These are phyloP conservation scores for Xenopus laevis DNA, from an alignment of 2,113 vertebrate species.

Conservation along the genomic window DNA sequence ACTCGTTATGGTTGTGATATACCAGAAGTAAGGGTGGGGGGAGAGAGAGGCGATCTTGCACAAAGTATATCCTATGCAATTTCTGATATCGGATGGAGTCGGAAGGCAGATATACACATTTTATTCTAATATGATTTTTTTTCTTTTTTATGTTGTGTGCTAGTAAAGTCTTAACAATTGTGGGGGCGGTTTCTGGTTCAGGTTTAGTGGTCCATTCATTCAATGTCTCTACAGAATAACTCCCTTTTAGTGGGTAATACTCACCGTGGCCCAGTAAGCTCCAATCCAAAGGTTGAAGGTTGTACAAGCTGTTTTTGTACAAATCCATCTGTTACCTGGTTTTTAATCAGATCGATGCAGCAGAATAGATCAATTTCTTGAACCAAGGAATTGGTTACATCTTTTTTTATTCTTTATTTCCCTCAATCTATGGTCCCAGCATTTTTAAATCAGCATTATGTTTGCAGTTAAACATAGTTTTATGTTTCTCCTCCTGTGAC, in stretches of 20 bases:
- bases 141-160: not conserved
- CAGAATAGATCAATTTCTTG: conserved; percentile 9
- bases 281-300: not conserved
- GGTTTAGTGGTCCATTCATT: conserved; percentile 26
- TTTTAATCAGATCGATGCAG: conserved; percentile 1
- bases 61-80: conserved; percentile 95
- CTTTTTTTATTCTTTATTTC: conserved; percentile 22
- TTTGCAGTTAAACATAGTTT: conserved; percentile 30
- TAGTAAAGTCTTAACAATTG: conserved; percentile 35
- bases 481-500: conserved; percentile 21
- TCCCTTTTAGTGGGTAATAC: not conserved
- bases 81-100: conserved; percentile 74
- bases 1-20: conserved; percentile 63
- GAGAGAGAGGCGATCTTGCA: conserved; percentile 75
- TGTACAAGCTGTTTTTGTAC: not conserved
- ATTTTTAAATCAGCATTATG: conserved; percentile 20
- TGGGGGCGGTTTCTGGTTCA: not conserved
- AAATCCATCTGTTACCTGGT: not conserved
- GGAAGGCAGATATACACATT: conserved; percentile 78
- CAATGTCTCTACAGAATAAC: not conserved
- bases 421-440: conserved; percentile 13
- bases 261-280: not conserved
- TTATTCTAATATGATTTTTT: conserved; percentile 55
- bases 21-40: conserved; percentile 68
- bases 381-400: conserved; percentile 11